A percentile compares a stretch with the other conserved stretches of the same genome.
Conservation (phyloP, 2,888 invertebrate genomes). For the Caenorhabditis panamensis region DNA sequence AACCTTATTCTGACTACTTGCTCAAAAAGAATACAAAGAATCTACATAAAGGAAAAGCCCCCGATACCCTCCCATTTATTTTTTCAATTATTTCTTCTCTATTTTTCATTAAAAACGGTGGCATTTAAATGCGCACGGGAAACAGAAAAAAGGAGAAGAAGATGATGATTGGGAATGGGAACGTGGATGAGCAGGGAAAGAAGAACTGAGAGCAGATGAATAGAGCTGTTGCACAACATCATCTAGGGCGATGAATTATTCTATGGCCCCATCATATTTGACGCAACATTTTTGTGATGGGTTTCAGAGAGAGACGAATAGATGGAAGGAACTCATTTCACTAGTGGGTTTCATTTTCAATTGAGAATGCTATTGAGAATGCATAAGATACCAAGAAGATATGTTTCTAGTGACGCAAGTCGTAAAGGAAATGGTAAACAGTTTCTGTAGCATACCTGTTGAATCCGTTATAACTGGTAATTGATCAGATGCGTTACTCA, state of each 20-base stretch:
- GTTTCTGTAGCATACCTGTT: neutral
- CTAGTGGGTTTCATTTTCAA: neutral
- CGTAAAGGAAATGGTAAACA: too few species aligned
- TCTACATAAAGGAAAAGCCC: conserved; percentile 6
- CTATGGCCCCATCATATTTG: conserved; percentile 6
- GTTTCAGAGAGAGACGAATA: neutral
- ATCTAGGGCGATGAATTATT: conserved; percentile 41
- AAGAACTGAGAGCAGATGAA: conserved; percentile 21
- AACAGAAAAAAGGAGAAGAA: conserved; percentile 5
- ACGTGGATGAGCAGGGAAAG: conserved; percentile 21
- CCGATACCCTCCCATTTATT: conserved; percentile 1
- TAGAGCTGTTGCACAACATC: conserved; percentile 29
- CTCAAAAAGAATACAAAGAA: conserved; percentile 1
- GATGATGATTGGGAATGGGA: conserved; percentile 5
- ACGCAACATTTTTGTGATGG: conserved; percentile 5
- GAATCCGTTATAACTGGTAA: neutral
- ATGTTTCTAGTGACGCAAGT: too few species aligned
- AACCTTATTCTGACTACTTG: too few species aligned
- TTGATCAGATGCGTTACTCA: neutral
- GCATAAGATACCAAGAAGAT: too few species aligned
- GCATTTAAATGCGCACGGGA: conserved; percentile 8
- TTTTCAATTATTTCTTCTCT: conserved; percentile 10
- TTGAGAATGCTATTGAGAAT: too few species aligned
- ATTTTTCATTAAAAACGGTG: conserved; percentile 24
- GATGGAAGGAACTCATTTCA: neutral